Evolutionary conservation across 37 sponge, comb jelly and placozoan species (phyloP).

Genomic region (Petrosia ficiformis): DNA sequence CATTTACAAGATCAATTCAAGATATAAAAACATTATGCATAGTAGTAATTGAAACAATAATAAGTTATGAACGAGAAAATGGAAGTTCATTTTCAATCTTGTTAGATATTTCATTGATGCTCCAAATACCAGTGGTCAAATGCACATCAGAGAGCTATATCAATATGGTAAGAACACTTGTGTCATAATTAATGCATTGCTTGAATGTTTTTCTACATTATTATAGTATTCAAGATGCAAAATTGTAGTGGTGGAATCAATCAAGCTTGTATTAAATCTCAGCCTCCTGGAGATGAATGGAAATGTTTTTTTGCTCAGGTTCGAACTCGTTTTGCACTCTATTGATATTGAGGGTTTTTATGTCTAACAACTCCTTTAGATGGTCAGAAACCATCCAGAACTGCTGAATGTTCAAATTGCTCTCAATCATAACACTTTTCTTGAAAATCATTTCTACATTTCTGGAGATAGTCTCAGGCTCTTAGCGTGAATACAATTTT

Average conservation of each 20-base stretch:
- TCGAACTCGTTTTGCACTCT: background rate
- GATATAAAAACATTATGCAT: too few relatives aligned
- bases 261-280: slow-evolving; percentile 44
- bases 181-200: background rate
- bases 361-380: too few relatives aligned
- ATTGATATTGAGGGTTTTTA: too few relatives aligned
- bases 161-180: slow-evolving; percentile 6
- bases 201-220: background rate
- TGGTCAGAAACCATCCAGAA: too few relatives aligned
- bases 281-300: slow-evolving; percentile 47
- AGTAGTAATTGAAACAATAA: too few relatives aligned
- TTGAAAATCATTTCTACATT: too few relatives aligned
- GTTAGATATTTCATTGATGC: slow-evolving; percentile 48
- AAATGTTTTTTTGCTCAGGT: slow-evolving; percentile 78
- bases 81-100: background rate
- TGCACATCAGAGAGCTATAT: background rate
- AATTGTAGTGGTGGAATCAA: slow-evolving; percentile 64
- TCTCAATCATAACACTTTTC: too few relatives aligned
- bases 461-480: too few relatives aligned
- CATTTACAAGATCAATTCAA: too few relatives aligned
- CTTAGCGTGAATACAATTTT: too few relatives aligned
- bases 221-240: slow-evolving; percentile 62
- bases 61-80: background rate
- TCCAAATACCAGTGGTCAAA: slow-evolving; percentile 7
- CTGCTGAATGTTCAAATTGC: too few relatives aligned